Percentiles rank a stretch among this genome's conserved stretches.
Evolutionary conservation across 2,113 vertebrate species (phyloP).

Genomic region (Stigmatopora argus): DNA sequence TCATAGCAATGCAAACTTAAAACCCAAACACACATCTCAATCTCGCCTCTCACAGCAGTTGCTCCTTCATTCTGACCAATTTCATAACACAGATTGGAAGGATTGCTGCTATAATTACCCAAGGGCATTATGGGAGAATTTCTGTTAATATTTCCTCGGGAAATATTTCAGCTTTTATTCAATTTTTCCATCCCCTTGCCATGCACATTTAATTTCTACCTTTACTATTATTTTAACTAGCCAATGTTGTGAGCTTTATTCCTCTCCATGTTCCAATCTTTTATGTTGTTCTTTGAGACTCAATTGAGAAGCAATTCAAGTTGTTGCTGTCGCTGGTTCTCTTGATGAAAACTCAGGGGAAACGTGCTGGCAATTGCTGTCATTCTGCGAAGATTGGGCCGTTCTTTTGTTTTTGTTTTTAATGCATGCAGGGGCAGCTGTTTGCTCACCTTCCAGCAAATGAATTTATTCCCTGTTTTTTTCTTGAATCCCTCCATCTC

Average conservation of each 20-base stretch:
- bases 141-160: slow-evolving; percentile 19
- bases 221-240: slow-evolving; percentile 36
- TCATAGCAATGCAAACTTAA: slow-evolving; percentile 28
- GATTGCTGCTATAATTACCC: slow-evolving; percentile 29
- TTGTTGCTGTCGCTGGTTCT: slow-evolving; percentile 35
- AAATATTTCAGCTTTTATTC: slow-evolving; percentile 24
- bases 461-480: slow-evolving; percentile 37
- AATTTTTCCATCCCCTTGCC: slow-evolving; percentile 20
- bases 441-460: slow-evolving; percentile 48
- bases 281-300: slow-evolving; percentile 23
- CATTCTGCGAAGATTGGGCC: slow-evolving; percentile 47
- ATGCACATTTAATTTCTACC: slow-evolving; percentile 35
- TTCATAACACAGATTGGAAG: slow-evolving; percentile 37
- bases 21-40: slow-evolving; percentile 9
- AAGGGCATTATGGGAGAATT: slow-evolving; percentile 8
- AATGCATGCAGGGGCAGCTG: slow-evolving; percentile 40
- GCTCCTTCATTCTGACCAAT: slow-evolving; percentile 19
- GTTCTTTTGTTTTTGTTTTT: slow-evolving; percentile 46
- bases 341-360: slow-evolving; percentile 47
- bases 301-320: slow-evolving; percentile 36
- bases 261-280: not conserved
- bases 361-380: slow-evolving; percentile 48
- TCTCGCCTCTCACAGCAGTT: slow-evolving; percentile 2
- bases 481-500: slow-evolving; percentile 6
- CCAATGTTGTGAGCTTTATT: slow-evolving; percentile 13